phyloP scores from a whole-genome alignment of 2,113 vertebrate genomes.

The Ia io region DNA sequence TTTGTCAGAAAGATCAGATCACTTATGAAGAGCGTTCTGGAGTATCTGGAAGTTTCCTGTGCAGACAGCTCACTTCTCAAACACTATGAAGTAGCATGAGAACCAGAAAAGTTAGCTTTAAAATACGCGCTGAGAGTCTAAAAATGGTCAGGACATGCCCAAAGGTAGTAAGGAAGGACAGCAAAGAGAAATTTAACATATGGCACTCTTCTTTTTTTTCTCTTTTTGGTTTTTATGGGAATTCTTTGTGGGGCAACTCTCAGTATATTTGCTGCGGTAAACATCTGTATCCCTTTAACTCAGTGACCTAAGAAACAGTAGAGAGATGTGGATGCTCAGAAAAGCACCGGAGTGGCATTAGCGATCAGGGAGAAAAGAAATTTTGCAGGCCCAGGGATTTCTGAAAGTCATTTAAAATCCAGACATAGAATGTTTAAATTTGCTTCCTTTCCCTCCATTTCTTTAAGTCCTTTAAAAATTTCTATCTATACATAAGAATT shows the following conservation, averaged over 20 bases:
- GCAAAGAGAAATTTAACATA: not conserved
- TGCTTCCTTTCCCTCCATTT: not conserved
- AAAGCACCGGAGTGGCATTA: not conserved
- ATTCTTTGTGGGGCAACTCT: conserved; percentile 37
- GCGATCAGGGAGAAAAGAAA: not conserved
- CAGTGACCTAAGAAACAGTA: not conserved
- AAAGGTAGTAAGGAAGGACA: not conserved
- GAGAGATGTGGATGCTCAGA: not conserved
- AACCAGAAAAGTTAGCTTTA: not conserved
- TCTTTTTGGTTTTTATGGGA: conserved; percentile 36
- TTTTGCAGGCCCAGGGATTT: not conserved
- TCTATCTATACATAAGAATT: not conserved
- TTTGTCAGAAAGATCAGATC: not conserved
- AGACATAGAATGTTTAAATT: not conserved
- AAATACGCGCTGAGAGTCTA: rapidly evolving
- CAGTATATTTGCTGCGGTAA: not conserved
- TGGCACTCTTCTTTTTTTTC: not conserved
- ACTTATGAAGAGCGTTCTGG: not conserved
- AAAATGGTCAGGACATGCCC: not conserved
- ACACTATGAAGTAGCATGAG: not conserved
- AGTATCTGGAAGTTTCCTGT: not conserved
- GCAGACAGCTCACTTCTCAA: not conserved
- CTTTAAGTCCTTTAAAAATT: not conserved
- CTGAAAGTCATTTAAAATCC: not conserved
- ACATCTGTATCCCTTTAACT: conserved; percentile 40